These are phyloP conservation scores for Nasonia oneida DNA, from an alignment of 2,888 invertebrate genomes.

Conservation along the genomic window DNA sequence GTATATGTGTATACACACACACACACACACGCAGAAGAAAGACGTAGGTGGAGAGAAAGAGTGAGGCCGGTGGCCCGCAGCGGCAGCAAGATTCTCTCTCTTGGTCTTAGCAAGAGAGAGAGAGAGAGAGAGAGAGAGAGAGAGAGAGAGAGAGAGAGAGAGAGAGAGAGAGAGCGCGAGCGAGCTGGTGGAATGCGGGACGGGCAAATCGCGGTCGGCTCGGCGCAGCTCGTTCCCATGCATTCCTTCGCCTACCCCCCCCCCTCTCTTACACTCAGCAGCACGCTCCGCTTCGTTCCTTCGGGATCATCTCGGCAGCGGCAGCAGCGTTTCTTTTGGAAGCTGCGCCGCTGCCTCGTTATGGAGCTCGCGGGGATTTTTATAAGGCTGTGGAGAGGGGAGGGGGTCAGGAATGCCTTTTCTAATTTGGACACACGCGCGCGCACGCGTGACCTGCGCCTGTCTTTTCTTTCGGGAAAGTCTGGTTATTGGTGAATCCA, in stretches of 20 bases:
- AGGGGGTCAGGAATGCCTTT: slow-evolving; percentile 24
- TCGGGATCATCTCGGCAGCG: slow-evolving; percentile 64
- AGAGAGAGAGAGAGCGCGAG: not conserved
- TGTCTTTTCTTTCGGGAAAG: slow-evolving; percentile 9
- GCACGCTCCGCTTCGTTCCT: slow-evolving; percentile 64
- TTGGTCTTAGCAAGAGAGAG: not conserved
- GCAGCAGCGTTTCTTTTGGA: slow-evolving; percentile 63
- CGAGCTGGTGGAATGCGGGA: slow-evolving; percentile 74
- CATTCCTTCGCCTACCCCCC: slow-evolving; percentile 70
- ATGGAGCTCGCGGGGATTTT: slow-evolving; percentile 62
- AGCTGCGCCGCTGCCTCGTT: slow-evolving; percentile 61
- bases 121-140: not conserved
- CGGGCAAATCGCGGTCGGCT: slow-evolving; percentile 79
- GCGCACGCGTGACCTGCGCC: not conserved
- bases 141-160: not conserved
- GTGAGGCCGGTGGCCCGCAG: slow-evolving; percentile 74
- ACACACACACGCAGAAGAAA: slow-evolving; percentile 38
- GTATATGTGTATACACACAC: not conserved
- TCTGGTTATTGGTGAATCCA: not conserved
- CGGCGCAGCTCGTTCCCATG: slow-evolving; percentile 74
- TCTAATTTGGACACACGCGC: slow-evolving; percentile 43
- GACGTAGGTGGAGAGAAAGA: slow-evolving; percentile 54
- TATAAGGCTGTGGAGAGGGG: slow-evolving; percentile 45
- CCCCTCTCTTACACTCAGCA: slow-evolving; percentile 62
- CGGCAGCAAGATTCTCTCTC: slow-evolving; percentile 59